These are phyloP conservation scores for Rhinichthys klamathensis DNA, from an alignment of 2,113 vertebrate species.

Conservation along the genomic window DNA sequence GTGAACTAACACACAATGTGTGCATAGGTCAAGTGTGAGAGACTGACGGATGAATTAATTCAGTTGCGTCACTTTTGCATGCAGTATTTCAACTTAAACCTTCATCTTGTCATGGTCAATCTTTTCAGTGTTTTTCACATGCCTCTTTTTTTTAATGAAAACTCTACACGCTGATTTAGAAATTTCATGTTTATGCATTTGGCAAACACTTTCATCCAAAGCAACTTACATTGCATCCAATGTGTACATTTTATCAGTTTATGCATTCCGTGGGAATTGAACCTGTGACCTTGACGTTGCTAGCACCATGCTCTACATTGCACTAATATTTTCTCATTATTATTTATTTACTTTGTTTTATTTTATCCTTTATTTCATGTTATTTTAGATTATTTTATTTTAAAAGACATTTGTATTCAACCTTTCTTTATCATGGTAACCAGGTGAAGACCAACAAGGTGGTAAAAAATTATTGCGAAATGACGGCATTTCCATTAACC, in stretches of 20 bases:
- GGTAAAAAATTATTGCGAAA: too few relatives aligned
- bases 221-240: background rate
- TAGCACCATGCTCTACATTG: background rate
- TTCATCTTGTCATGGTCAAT: background rate
- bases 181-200: background rate
- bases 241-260: background rate
- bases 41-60: background rate
- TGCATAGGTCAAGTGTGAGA: background rate
- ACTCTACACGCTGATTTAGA: too few relatives aligned
- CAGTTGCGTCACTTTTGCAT: background rate
- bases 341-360: background rate
- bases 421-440: too few relatives aligned
- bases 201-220: background rate
- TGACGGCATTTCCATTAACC: too few relatives aligned
- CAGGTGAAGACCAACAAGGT: too few relatives aligned
- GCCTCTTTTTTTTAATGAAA: background rate
- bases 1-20: slow-evolving; percentile 17
- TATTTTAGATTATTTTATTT: background rate
- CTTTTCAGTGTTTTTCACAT: background rate
- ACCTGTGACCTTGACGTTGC: background rate
- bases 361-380: background rate
- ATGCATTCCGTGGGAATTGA: background rate
- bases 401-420: too few relatives aligned
- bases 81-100: background rate
- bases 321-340: too few relatives aligned